Base-by-base conservation (phyloP, 1,140 invertebrate species). In the Trichonephila clavata region DNA sequence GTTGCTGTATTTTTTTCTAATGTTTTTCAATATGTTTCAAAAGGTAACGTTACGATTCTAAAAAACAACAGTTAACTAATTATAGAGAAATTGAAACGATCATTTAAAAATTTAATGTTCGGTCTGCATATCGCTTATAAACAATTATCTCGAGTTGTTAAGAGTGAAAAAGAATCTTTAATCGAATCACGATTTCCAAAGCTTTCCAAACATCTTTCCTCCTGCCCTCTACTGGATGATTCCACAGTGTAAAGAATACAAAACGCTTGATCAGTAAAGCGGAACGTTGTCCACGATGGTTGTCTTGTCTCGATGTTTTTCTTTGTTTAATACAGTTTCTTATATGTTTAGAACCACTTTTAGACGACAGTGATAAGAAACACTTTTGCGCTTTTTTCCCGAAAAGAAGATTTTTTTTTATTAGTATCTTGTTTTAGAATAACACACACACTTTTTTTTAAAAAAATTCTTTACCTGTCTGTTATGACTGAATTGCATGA, bases 231-330 rank as follows among this genome's bases (percentile, higher is more conserved):
- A 0, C 21, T 10, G 81, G 81, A 83, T 8, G 21, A 83, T 59
- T 57, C 43, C 43, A 57, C n/a, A 14, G 32, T 16, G 32, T 39
- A 27, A 27, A 43, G 32, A 1, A 4, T 77, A 5, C 27, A 10
- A 39, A 39, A 59, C 43, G 81, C 81, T 57, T 83, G 81, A 16
- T 83, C 50, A 27, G 81, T 24, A n/a, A 50, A 59, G 81, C 81
- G 81, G 59, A 24, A 59, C 81, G 50, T 13, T 59, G 32, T 81
- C 77, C 77, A 81, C 43, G 43, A 68, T 65, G 68, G 68, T 32
- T 32, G 68, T 27, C 24, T 77, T 77, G 13, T 16, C 71, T 32
- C 5, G 50, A 18, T 24, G 21, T 13, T 57, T 50, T 77, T 18
- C 27, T 77, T 39, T 77, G 71, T 77, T 77, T 77, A 77, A 39